phyloP scores from a whole-genome alignment of 2,888 invertebrate species.

The Eulithis testata region DNA sequence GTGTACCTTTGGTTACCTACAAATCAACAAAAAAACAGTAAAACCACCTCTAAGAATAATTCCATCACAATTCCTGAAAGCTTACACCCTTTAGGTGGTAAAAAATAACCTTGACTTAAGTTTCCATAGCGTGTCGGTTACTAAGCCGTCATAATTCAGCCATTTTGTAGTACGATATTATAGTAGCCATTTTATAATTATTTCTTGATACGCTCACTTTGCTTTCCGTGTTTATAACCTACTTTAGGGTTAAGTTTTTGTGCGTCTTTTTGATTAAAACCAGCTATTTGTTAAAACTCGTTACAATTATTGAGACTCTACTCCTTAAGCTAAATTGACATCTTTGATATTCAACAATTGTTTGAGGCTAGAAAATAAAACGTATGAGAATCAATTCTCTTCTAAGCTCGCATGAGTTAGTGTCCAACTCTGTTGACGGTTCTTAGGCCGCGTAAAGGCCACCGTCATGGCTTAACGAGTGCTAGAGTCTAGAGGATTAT shows the following conservation, averaged over 20 bases:
- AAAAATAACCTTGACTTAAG: slow-evolving; percentile 34
- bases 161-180: slow-evolving; percentile 79
- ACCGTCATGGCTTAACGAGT: too few relatives aligned
- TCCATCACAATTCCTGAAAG: background rate
- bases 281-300: too few relatives aligned
- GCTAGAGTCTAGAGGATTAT: too few relatives aligned
- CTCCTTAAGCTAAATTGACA: too few relatives aligned
- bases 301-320: too few relatives aligned
- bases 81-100: background rate
- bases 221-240: slow-evolving; percentile 30
- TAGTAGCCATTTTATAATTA: slow-evolving; percentile 76
- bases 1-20: too few relatives aligned
- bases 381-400: too few relatives aligned
- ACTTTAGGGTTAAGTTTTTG: slow-evolving; percentile 31
- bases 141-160: slow-evolving; percentile 59
- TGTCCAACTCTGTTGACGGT: too few relatives aligned
- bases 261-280: slow-evolving; percentile 17
- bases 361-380: too few relatives aligned
- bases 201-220: slow-evolving; percentile 56
- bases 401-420: too few relatives aligned
- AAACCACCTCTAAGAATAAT: background rate
- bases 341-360: too few relatives aligned
- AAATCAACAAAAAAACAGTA: background rate
- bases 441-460: too few relatives aligned
- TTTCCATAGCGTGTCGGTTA: slow-evolving; percentile 53